Percentiles rank a stretch among this genome's conserved stretches.
phyloP scores from a whole-genome alignment of 2,797 vertebrate genomes.

The Chloroceryle inda region DNA sequence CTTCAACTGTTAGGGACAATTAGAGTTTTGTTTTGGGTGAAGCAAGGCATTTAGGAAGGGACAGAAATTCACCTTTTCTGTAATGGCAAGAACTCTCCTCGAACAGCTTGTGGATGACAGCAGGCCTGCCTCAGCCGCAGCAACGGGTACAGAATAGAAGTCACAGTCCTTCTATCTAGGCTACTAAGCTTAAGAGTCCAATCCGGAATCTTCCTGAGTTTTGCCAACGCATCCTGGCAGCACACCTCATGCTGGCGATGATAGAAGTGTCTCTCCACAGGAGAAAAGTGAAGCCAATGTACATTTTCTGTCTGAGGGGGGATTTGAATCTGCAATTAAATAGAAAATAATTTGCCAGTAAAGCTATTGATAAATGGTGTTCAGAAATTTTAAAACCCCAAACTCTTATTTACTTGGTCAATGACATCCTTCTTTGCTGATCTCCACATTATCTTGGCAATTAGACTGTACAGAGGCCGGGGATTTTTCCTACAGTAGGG shows the following conservation, averaged over 20 bases:
- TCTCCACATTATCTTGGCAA: conserved; percentile 93
- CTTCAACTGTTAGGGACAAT: neutral
- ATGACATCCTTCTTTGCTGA: conserved; percentile 98
- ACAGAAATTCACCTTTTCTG: conserved; percentile 91
- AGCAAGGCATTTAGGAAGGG: neutral
- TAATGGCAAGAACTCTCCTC: conserved; percentile 96
- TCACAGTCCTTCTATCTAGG: conserved; percentile 94
- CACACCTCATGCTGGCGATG: conserved; percentile 98
- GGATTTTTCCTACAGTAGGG: conserved; percentile 93
- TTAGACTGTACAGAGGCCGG: conserved; percentile 88
- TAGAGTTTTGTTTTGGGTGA: neutral
- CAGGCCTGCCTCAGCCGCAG: conserved; percentile 96
- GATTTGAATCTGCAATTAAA: conserved; percentile 91
- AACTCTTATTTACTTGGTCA: conserved; percentile 88
- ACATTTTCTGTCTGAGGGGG: conserved; percentile 95
- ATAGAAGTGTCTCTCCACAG: conserved; percentile 98
- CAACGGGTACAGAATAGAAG: conserved; percentile 92
- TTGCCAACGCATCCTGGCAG: conserved; percentile 94
- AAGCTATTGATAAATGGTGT: neutral
- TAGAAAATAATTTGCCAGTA: neutral
- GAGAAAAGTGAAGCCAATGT: conserved; percentile 97
- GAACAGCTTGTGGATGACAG: conserved; percentile 97
- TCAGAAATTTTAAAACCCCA: conserved; percentile 1
- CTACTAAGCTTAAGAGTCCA: conserved; percentile 96
- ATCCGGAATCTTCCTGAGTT: conserved; percentile 96